Evolutionary conservation across 1,140 invertebrate genomes (phyloP).

Genomic region (Phenacoccus solenopsis): DNA sequence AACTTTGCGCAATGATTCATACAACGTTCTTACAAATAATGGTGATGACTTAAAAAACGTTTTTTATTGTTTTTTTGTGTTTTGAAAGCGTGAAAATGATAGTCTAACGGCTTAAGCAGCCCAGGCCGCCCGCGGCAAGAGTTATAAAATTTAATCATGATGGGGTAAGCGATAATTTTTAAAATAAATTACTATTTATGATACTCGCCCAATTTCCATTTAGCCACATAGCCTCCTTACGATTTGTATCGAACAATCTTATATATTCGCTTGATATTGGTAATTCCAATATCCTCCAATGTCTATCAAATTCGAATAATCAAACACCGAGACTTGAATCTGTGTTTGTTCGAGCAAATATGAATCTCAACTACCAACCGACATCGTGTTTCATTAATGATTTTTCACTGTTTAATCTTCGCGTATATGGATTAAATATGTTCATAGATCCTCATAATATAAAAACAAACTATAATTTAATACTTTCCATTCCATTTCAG

Average conservation of each 20-base stretch:
- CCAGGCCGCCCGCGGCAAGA: conserved; percentile 5
- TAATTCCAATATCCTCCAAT: no score
- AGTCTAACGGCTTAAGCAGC: background rate
- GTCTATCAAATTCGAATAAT: background rate
- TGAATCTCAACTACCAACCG: background rate
- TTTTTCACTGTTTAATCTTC: background rate
- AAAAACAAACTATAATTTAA: no score
- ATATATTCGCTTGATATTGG: no score
- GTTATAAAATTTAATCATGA: background rate
- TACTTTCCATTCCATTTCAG: conserved; percentile 22
- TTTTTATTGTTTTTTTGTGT: background rate
- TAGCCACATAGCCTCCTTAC: no score
- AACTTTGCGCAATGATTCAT: background rate
- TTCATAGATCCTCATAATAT: no score
- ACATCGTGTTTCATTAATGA: background rate
- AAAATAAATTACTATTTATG: no score
- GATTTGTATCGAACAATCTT: no score
- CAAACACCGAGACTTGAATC: background rate
- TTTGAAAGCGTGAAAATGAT: background rate
- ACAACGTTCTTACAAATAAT: background rate
- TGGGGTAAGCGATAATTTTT: conserved; percentile 9
- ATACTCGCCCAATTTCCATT: no score
- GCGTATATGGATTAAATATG: background rate
- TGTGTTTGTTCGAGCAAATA: background rate
- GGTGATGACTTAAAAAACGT: background rate